Conservation (phyloP, 2,113 vertebrate species). For the Spea bombifrons region DNA sequence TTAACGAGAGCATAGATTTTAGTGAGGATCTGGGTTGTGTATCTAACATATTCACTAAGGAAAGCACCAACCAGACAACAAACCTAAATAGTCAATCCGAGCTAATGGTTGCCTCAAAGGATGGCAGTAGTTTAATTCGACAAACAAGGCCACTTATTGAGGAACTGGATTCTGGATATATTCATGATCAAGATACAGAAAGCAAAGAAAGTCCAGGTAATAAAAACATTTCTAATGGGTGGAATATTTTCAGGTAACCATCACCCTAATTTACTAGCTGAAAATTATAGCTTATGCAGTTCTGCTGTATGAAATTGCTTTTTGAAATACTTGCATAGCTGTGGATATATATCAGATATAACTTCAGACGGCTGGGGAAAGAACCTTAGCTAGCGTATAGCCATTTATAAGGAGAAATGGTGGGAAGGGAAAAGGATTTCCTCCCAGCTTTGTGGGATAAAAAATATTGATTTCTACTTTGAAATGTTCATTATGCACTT, state of each 20-base stretch:
- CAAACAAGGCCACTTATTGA: slow-evolving; percentile 53
- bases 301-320: no score
- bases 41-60: slow-evolving; percentile 44
- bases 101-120: slow-evolving; percentile 1
- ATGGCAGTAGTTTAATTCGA: not conserved
- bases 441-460: no score
- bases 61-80: slow-evolving; percentile 3
- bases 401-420: no score
- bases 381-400: no score
- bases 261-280: no score
- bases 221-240: not conserved
- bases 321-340: no score
- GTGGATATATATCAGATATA: not conserved
- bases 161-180: slow-evolving; percentile 48
- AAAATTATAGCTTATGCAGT: no score
- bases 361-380: no score
- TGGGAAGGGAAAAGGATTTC: no score
- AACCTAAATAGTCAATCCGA: slow-evolving; percentile 37
- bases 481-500: not conserved
- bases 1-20: not conserved
- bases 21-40: slow-evolving; percentile 27
- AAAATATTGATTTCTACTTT: not conserved
- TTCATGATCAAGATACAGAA: not conserved
- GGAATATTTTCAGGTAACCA: not conserved
- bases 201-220: not conserved